Base-by-base conservation (phyloP, 1,140 invertebrate genomes). In the Bombus sibiricus region DNA sequence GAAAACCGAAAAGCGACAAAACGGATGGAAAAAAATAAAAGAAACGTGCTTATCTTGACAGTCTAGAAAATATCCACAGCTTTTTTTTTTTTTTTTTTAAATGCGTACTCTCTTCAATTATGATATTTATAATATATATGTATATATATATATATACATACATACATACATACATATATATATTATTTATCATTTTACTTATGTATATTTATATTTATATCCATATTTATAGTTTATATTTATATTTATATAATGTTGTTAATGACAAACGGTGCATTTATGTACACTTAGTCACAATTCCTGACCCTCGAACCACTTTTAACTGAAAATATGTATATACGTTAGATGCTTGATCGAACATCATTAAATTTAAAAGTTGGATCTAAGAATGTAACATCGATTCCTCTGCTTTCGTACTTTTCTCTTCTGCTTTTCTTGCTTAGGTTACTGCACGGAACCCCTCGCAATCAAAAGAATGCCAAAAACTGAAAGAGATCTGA, bases 221-320 rank as follows among this genome's bases (percentile, higher is more conserved):
- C 84, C 89, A 86, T 89, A 81, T 89, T 80, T 88, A 86, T 85
- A 89, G 76, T 77, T 77, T 88, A 85, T 90, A 83, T 89, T 88
- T 94, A 91, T 93, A 78, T 93, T 91, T 92, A 88, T 94, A 89
- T 92, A 93, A 93, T 93, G 89, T 90, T 92, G 86, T 91, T 93
- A 90, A 93, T 93, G 93, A 93, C 92, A 93, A 89, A 94, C 92
- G 92, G 92, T 94, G 93, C 92, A 93, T 93, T 92, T 95, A 95
- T 95, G 88, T 95, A 95, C 94, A 95, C 83, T 91, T 93, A 88
- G 93, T 92, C 91, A 90, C 90, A 94, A 92, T 92, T 93, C 92
- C 93, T 90, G 90, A 91, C 90, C 91, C 92, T 94, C 93, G 92
- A 85, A 89, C 86, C 89, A 79, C 86, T 89, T 88, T 78, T 34